Evolutionary conservation across 2,113 vertebrate genomes (phyloP).

Genomic region (Pardalotus punctatus): DNA sequence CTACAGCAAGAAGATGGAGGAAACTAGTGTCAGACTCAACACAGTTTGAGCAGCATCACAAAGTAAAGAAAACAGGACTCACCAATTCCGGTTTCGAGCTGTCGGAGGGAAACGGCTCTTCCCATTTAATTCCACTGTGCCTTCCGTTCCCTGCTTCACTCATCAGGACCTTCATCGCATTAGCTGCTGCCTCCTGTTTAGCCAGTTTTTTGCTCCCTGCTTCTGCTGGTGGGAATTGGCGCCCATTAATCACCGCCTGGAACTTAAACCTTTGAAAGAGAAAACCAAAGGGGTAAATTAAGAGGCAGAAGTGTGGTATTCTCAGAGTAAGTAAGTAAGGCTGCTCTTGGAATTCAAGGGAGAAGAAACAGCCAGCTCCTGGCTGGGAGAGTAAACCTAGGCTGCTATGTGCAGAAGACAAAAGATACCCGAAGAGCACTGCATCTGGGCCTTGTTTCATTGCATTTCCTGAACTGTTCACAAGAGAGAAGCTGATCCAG

Average conservation of each 20-base stretch:
- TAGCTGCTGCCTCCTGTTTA: constrained; percentile 90
- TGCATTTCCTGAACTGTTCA: not conserved
- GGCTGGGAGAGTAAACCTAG: not conserved
- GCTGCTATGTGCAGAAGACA: not conserved
- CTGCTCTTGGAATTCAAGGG: not conserved
- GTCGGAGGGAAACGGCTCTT: not conserved
- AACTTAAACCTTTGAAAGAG: constrained; percentile 85
- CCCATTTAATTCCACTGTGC: constrained; percentile 4
- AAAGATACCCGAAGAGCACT: not conserved
- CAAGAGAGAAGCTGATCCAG: not conserved
- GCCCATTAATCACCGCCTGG: constrained; percentile 89
- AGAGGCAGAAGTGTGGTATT: not conserved
- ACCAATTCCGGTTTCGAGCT: not conserved
- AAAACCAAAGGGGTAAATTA: not conserved
- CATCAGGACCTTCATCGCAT: constrained; percentile 83
- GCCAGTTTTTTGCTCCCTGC: constrained; percentile 94
- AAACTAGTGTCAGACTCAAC: not conserved
- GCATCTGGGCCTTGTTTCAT: not conserved
- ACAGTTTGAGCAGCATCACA: accelerated
- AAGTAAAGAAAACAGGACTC: not conserved
- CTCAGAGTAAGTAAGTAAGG: not conserved
- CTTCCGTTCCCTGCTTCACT: constrained; percentile 78
- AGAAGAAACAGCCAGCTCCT: not conserved
- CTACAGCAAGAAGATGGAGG: not conserved
- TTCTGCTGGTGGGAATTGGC: constrained; percentile 86